Base-by-base conservation (phyloP, 2,888 invertebrate genomes). In the Artemia sp. region DNA sequence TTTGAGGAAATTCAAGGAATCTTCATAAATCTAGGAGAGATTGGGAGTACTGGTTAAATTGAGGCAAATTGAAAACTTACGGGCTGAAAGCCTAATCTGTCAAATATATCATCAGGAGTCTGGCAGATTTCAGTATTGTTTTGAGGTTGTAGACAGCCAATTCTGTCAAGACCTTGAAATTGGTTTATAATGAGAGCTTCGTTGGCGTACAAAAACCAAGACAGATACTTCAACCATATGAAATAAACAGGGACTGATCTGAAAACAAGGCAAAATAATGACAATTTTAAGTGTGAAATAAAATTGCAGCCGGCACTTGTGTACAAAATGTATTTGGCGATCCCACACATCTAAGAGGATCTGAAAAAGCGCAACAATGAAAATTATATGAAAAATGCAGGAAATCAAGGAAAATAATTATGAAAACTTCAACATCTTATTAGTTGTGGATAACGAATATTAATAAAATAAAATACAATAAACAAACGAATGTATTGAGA, bases 181-280 rank as follows among this genome's bases (percentile, higher is more conserved):
- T 94, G 93, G 80, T 92, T 93, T 70, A 93, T 85, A 69, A 90
- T 81, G 19, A 93, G 79, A 0, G 91, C 90, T 78, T 93, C 92
- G 78, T 92, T 92, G 51, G 90, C 90, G 78, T 92, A 93, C 70
- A 88, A 85, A 80, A 93, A 92, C 93, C 93, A 93, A 0, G 92
- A 92, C 12, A 92, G 78, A 78, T 90, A 89, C 0, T 90, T 88
- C 72, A 92, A 80, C 92, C 92, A 92, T 73, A 86, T 83, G 71
- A 92, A 85, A 77, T 91, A 92, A 0, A 83, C 79, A 0, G 92
- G 92, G 38, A 92, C 87, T 0, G 92, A 91, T 1, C 89, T 89
- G 76, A 38, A 76, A 76, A 71, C 70, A 19, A 68, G 67, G 64
- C 12, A 69, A 71, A 68, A 9, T 19, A 19, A 51, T 51, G 51